These are phyloP conservation scores for Rhinichthys osculus DNA, from an alignment of 2,797 vertebrate genomes.

Conservation along the genomic window DNA sequence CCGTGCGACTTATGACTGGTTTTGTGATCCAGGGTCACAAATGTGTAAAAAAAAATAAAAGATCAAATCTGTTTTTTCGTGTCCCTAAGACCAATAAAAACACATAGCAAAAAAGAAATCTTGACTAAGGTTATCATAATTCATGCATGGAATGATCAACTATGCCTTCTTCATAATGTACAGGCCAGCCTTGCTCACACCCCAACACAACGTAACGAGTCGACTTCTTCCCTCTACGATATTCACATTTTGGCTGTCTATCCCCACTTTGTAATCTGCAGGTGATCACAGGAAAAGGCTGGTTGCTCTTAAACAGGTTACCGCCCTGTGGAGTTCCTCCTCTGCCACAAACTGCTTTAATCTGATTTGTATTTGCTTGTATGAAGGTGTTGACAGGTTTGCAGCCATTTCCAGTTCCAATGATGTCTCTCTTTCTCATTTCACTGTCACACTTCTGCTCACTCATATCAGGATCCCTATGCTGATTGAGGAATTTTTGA, in stretches of 20 bases:
- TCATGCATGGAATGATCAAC: no score
- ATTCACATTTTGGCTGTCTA: slow-evolving; percentile 35
- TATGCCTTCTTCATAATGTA: slow-evolving; percentile 41
- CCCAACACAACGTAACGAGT: slow-evolving; percentile 37
- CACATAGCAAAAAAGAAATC: no score
- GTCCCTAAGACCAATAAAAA: no score
- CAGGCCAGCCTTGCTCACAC: slow-evolving; percentile 34
- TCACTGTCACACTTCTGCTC: slow-evolving; percentile 21
- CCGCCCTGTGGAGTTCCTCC: no score
- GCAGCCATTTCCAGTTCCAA: slow-evolving; percentile 11
- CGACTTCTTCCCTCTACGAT: slow-evolving; percentile 2
- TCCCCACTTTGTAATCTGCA: neutral
- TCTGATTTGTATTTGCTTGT: neutral
- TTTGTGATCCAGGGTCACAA: no score
- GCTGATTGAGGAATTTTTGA: slow-evolving; percentile 43
- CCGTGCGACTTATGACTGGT: no score
- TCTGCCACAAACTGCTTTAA: slow-evolving; percentile 23
- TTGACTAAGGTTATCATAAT: no score
- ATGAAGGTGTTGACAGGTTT: no score
- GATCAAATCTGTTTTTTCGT: no score
- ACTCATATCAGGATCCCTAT: slow-evolving; percentile 34
- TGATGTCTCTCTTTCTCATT: slow-evolving; percentile 38
- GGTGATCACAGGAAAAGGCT: slow-evolving; percentile 42
- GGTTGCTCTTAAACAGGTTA: neutral
- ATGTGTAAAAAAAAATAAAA: no score